Evolutionary conservation across 2,797 vertebrate species (phyloP), one percentile per base, ranked within the genome.

Genomic region (Gobionotothen gibberifrons): DNA sequence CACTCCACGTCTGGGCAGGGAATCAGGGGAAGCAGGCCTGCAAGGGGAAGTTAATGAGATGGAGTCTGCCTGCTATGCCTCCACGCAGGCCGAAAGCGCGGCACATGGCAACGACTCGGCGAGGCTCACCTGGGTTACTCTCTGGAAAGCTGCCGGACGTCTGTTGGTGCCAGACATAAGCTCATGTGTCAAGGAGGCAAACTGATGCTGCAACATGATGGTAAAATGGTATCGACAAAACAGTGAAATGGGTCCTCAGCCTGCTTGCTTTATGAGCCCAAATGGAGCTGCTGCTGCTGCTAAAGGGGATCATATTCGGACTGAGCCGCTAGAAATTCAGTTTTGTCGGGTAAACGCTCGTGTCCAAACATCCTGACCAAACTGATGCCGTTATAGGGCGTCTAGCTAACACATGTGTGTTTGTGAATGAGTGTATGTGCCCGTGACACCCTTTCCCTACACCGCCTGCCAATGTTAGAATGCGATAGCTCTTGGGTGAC

Each of bases 401-500:
- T 71, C 81, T 72, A 67, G 11, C 76, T 59, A 54, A 82, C 89
- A 80, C 86, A 81, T 89, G 66, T 82, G 79, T 80, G 79, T 82
- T 88, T 87, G 85, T 88, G 76, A 68, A 79, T 68, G 84, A 79
- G 81, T 61, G 60, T 82, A 79, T 86, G 82, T 72, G 82, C 76
- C 76, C 78, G 72, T 85, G 88, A 88, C 75, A 83, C 82, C 76
- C 65, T 76, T 85, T 80, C 58, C 68, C 78, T 62, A 72, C 74
- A 78, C 65, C 83, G 73, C 76, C 87, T 90, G 92, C 84, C 87
- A 78, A 69, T 82, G 83, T 86, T 87, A 82, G 83, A 89, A 76
- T 19, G 83, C 52, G 69, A 85, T 90, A 91, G 90, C 85, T 89
- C 81, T 83, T 81, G 86, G 92, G 90, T 91, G 90, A 92, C 90